phyloP scores from a whole-genome alignment of 2,113 vertebrate genomes.

The Nettapus auritus region DNA sequence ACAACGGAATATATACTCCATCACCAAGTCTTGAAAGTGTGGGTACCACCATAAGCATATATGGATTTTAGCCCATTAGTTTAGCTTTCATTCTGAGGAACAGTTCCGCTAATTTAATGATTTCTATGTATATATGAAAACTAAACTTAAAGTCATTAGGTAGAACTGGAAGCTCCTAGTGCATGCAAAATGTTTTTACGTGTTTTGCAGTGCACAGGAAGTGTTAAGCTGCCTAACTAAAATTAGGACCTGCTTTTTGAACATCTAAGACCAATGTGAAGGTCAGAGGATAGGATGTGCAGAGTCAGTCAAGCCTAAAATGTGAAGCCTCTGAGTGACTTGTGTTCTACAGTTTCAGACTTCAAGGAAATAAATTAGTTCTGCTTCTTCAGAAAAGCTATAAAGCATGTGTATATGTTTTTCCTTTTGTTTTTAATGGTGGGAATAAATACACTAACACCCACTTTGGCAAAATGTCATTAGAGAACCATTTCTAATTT shows the following conservation, averaged over 20 bases:
- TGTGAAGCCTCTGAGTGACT: neutral
- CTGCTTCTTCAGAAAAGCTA: neutral
- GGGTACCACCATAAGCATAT: neutral
- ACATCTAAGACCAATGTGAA: neutral
- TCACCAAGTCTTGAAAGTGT: neutral
- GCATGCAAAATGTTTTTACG: neutral
- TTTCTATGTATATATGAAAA: neutral
- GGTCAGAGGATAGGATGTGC: neutral
- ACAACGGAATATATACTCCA: neutral
- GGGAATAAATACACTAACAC: neutral
- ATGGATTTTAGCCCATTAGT: neutral
- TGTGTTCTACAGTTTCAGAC: neutral
- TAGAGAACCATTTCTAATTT: slow-evolving; percentile 13
- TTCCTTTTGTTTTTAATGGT: neutral
- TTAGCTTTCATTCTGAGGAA: neutral
- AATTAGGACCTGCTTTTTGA: neutral
- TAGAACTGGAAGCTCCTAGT: neutral
- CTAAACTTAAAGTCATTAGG: neutral
- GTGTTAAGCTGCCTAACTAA: neutral
- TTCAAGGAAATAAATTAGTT: neutral
- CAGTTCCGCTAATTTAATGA: neutral
- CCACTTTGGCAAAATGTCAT: slow-evolving; percentile 19
- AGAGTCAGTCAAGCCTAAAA: neutral
- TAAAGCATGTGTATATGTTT: neutral
- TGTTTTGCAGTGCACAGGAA: neutral